A percentile compares a stretch with the other conserved stretches of the same genome.
phyloP scores from a whole-genome alignment of 2,888 invertebrate genomes.

The Acronicta alni region DNA sequence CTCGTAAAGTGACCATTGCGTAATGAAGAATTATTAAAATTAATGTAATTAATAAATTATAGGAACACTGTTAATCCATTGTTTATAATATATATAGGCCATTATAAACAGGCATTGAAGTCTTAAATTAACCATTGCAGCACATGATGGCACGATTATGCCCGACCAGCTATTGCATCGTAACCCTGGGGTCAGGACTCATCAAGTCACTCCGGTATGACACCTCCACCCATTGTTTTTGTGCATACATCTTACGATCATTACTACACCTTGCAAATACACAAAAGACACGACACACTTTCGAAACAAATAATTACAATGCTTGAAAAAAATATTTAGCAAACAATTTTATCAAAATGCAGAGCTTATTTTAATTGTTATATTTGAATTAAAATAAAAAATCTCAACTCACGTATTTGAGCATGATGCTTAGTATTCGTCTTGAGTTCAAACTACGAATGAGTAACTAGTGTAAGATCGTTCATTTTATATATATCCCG shows the following conservation, averaged over 20 bases:
- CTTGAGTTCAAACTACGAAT: constrained; percentile 87
- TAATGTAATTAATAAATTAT: background rate
- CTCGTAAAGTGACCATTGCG: too few relatives aligned
- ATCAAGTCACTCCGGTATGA: constrained; percentile 56
- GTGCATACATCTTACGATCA: constrained; percentile 45
- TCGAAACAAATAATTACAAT: constrained; percentile 61
- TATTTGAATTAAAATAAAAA: constrained; percentile 50
- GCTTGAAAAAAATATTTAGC: constrained; percentile 36
- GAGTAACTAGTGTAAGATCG: constrained; percentile 81
- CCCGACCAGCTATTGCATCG: constrained; percentile 28
- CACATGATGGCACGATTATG: constrained; percentile 25
- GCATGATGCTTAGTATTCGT: constrained; percentile 85
- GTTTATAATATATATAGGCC: background rate
- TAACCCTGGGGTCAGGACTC: constrained; percentile 46
- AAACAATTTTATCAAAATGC: constrained; percentile 50
- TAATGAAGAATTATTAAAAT: background rate
- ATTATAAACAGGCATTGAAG: constrained; percentile 16
- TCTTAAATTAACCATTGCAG: constrained; percentile 17
- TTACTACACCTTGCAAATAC: constrained; percentile 52
- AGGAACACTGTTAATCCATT: background rate
- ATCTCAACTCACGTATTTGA: constrained; percentile 85
- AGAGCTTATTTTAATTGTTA: constrained; percentile 53
- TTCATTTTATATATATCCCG: constrained; percentile 85
- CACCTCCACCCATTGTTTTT: constrained; percentile 62
- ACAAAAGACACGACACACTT: constrained; percentile 69